These are phyloP conservation scores for Aporophyla lueneburgensis DNA, from an alignment of 2,888 invertebrate species.

Conservation along the genomic window DNA sequence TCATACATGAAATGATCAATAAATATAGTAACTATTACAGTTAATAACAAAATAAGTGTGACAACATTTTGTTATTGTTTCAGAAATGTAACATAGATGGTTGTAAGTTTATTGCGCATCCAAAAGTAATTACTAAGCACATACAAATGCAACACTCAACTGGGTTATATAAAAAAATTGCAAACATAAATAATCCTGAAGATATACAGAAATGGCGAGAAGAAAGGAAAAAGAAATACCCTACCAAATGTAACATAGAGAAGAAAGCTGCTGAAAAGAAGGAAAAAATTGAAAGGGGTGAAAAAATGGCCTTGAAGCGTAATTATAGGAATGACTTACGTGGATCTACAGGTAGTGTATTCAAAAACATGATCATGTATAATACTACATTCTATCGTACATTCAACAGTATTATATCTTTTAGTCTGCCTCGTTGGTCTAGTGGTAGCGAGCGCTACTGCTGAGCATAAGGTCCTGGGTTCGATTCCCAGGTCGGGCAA, in stretches of 20 bases:
- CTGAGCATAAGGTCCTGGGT: no score
- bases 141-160: conserved; percentile 95
- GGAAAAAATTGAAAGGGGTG: conserved; percentile 94
- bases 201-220: conserved; percentile 96
- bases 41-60: not conserved
- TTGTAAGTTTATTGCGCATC: conserved; percentile 95
- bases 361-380: not conserved
- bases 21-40: not conserved
- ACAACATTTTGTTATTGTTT: conserved; percentile 63
- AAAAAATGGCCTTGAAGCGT: conserved; percentile 91
- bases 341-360: conserved; percentile 62
- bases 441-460: no score
- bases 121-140: conserved; percentile 95
- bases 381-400: no score
- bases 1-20: not conserved
- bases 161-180: conserved; percentile 95
- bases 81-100: conserved; percentile 94
- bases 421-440: no score
- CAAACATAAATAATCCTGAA: conserved; percentile 94
- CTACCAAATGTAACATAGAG: conserved; percentile 93
- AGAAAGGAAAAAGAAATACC: conserved; percentile 95
- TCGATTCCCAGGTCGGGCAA: no score
- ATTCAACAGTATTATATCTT: not conserved
- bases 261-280: conserved; percentile 91
- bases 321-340: conserved; percentile 76